A percentile compares a stretch with the other conserved stretches of the same genome.
phyloP scores from a whole-genome alignment of 2,797 vertebrate genomes.

The Syndactyla subalaris region DNA sequence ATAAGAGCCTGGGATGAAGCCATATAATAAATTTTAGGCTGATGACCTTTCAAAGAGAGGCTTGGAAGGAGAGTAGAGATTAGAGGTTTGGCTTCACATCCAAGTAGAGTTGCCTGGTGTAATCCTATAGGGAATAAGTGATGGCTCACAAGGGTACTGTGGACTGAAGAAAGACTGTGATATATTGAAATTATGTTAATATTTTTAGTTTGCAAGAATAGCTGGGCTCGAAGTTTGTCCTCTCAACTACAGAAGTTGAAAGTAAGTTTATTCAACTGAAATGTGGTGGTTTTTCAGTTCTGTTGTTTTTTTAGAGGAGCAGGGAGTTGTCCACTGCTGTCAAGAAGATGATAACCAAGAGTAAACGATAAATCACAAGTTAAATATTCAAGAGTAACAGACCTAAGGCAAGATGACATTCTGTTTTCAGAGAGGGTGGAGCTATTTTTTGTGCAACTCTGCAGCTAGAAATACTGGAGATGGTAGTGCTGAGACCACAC shows the following conservation, averaged over 20 bases:
- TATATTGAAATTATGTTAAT: background rate
- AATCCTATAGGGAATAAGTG: background rate
- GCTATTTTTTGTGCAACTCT: background rate
- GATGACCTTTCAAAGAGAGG: background rate
- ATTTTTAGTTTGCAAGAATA: slow-evolving; percentile 13
- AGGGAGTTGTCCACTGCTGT: background rate
- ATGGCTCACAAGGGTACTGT: background rate
- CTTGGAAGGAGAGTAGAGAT: background rate
- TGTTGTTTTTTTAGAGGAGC: background rate
- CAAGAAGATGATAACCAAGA: background rate
- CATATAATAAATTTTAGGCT: background rate
- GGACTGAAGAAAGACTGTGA: background rate
- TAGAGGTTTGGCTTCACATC: background rate
- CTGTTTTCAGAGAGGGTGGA: background rate
- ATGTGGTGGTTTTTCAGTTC: background rate
- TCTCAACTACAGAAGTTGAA: background rate
- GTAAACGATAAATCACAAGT: background rate
- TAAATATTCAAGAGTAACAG: background rate
- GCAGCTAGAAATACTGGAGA: background rate
- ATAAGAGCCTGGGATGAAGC: background rate
- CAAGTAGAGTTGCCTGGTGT: background rate
- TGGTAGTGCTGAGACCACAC: background rate
- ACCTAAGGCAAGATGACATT: background rate
- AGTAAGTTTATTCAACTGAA: background rate
- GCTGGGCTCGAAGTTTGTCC: background rate